These are phyloP conservation scores for Abscondita cerata DNA, from an alignment of 2,888 invertebrate species.

Conservation along the genomic window DNA sequence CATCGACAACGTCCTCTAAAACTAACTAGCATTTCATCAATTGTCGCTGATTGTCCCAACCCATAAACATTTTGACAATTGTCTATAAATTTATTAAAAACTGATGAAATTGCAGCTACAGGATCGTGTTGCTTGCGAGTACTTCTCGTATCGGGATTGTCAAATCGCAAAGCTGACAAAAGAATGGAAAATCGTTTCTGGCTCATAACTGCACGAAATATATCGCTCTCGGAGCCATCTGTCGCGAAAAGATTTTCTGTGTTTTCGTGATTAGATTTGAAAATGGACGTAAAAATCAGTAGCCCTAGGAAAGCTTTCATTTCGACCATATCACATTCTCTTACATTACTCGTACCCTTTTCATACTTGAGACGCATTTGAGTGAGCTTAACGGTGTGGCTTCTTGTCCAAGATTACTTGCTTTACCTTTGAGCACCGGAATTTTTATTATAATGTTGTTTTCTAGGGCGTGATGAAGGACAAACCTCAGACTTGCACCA, in stretches of 20 bases:
- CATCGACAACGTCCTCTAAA: slow-evolving; percentile 16
- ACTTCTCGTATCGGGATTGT: not conserved
- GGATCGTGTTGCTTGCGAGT: not conserved
- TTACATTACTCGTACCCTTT: not conserved
- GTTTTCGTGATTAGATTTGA: too few species aligned
- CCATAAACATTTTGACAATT: too few species aligned
- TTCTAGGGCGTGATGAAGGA: not conserved
- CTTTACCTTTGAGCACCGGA: not conserved
- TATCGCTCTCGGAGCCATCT: not conserved
- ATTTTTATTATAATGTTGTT: not conserved
- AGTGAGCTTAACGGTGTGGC: not conserved
- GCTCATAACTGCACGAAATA: not conserved
- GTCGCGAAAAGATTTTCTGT: too few species aligned
- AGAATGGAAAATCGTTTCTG: not conserved
- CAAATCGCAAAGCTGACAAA: not conserved
- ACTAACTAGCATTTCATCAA: slow-evolving; percentile 6
- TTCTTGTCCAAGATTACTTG: not conserved
- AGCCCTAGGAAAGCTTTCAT: not conserved
- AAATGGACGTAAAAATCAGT: not conserved
- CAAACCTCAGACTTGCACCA: not conserved
- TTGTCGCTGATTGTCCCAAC: not conserved
- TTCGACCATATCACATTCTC: not conserved
- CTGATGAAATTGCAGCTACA: not conserved
- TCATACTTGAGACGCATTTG: not conserved
- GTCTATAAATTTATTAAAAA: too few species aligned